Conservation (phyloP, 2,113 vertebrate genomes). For the Equus przewalskii region DNA sequence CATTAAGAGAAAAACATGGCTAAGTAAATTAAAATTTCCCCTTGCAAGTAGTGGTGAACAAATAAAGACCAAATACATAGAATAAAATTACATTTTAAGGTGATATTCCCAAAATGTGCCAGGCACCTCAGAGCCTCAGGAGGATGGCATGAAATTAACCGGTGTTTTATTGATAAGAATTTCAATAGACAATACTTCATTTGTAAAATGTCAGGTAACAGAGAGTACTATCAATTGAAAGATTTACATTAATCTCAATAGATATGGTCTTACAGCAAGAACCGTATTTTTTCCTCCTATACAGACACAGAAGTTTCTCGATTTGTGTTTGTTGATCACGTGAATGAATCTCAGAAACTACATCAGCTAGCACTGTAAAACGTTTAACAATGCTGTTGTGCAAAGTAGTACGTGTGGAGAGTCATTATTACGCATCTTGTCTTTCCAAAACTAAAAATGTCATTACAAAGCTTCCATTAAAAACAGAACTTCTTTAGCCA, state of each 20-base stretch:
- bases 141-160: not conserved
- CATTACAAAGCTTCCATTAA: not conserved
- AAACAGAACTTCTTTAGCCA: no score
- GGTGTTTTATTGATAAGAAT: not conserved
- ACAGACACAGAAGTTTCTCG: not conserved
- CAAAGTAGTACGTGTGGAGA: not conserved
- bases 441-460: not conserved
- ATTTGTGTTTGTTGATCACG: no score
- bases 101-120: no score
- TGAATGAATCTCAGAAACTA: not conserved
- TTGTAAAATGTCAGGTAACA: not conserved
- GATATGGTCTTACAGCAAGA: not conserved
- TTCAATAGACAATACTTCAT: not conserved
- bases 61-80: not conserved
- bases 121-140: not conserved
- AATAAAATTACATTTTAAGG: no score
- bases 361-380: no score
- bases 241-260: not conserved
- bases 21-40: not conserved
- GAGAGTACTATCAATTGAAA: not conserved
- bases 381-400: no score
- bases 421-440: accelerated
- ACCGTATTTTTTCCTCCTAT: not conserved
- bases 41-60: not conserved
- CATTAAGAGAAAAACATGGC: not conserved